Evolutionary conservation across 2,113 vertebrate species (phyloP).

Genomic region (Leptosomus discolor): DNA sequence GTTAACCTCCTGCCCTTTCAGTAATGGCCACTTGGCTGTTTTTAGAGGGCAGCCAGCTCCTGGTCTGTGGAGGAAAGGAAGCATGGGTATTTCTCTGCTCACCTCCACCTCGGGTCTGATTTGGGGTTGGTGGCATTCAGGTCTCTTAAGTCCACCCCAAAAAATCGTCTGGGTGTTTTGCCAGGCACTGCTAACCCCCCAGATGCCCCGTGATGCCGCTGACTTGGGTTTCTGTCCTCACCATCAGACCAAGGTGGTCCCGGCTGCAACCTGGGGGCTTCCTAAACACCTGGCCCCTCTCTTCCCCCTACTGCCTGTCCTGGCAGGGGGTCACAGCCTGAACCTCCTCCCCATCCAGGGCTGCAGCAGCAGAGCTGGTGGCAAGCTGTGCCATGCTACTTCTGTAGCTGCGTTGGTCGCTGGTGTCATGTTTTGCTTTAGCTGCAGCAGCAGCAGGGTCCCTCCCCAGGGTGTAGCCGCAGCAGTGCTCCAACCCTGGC

Average conservation of each 20-base stretch:
- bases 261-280: not conserved
- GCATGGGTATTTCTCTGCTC: not conserved
- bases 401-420: not conserved
- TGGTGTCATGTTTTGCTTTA: fast-evolving
- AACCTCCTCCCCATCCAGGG: not conserved
- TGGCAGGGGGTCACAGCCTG: not conserved
- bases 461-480: not conserved
- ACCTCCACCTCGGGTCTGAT: fast-evolving
- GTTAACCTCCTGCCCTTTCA: not conserved
- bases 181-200: not conserved
- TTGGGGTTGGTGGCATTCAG: not conserved
- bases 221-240: not conserved
- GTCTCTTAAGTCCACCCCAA: too few species aligned
- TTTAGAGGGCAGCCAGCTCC: not conserved
- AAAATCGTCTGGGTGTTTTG: not conserved
- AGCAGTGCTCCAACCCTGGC: not conserved
- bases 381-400: not conserved
- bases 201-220: fast-evolving
- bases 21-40: not conserved
- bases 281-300: not conserved
- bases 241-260: not conserved
- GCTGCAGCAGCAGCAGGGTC: not conserved
- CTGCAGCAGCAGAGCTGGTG: not conserved
- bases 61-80: not conserved
- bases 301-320: not conserved